These are phyloP conservation scores for Diplolepis rosae DNA, from an alignment of 2,888 invertebrate species.

Conservation along the genomic window DNA sequence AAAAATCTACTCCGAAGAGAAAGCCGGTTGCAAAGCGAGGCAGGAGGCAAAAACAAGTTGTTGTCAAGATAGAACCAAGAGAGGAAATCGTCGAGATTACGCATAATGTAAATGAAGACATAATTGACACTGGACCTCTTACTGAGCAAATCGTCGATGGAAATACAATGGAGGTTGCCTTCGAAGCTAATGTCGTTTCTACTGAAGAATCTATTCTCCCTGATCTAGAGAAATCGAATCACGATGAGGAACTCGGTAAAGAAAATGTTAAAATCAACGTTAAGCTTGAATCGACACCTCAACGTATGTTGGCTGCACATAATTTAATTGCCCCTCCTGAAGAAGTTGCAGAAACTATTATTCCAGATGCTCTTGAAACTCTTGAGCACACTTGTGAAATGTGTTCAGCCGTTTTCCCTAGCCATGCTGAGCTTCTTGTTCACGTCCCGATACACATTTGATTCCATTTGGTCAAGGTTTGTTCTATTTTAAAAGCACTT, in stretches of 20 bases:
- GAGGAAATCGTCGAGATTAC: slow-evolving; percentile 39
- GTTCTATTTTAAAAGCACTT: not conserved
- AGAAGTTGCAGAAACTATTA: slow-evolving; percentile 74
- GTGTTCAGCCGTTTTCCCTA: slow-evolving; percentile 85
- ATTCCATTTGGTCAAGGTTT: slow-evolving; percentile 59
- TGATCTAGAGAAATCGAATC: slow-evolving; percentile 56
- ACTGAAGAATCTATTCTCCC: slow-evolving; percentile 65
- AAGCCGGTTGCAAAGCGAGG: slow-evolving; percentile 27
- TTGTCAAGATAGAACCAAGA: slow-evolving; percentile 61
- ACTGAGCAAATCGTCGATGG: slow-evolving; percentile 60
- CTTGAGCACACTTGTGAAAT: slow-evolving; percentile 86
- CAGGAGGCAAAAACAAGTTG: slow-evolving; percentile 51
- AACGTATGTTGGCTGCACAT: slow-evolving; percentile 56
- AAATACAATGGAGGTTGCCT: slow-evolving; percentile 63
- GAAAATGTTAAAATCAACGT: slow-evolving; percentile 58
- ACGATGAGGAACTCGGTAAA: slow-evolving; percentile 47
- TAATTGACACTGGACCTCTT: slow-evolving; percentile 21
- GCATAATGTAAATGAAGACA: slow-evolving; percentile 36
- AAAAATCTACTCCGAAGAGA: slow-evolving; percentile 49
- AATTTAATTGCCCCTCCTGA: slow-evolving; percentile 71
- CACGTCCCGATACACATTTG: slow-evolving; percentile 90
- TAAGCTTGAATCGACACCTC: slow-evolving; percentile 66
- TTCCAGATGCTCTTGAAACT: slow-evolving; percentile 70
- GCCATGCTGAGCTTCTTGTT: slow-evolving; percentile 82
- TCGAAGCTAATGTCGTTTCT: slow-evolving; percentile 62